Conservation (phyloP, 2,797 vertebrate genomes). For the Lithobates pipiens region DNA sequence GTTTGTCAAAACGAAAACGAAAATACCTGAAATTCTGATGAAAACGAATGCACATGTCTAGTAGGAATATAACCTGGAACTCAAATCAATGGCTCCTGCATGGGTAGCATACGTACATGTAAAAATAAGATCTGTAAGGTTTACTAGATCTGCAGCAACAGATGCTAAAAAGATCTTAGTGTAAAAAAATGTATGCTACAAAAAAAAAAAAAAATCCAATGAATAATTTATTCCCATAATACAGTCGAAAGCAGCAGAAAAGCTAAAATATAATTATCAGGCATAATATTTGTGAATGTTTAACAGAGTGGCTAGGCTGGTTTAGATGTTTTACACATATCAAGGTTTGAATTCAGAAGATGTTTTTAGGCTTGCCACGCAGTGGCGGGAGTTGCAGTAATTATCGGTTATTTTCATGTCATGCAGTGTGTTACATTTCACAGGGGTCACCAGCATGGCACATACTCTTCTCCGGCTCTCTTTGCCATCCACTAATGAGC, state of each 20-base stretch:
- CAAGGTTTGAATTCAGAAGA: too few species aligned
- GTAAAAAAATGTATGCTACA: too few species aligned
- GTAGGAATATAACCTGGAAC: too few species aligned
- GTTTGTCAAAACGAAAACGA: too few species aligned
- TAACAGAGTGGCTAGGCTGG: background rate
- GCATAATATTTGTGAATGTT: background rate
- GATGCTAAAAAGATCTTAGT: too few species aligned
- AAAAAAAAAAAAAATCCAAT: too few species aligned
- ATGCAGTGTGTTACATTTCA: constrained; percentile 7
- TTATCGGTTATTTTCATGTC: constrained; percentile 35
- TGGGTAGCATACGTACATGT: too few species aligned
- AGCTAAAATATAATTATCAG: background rate
- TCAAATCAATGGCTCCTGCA: too few species aligned
- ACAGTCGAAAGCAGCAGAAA: background rate
- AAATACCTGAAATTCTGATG: too few species aligned
- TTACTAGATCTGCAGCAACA: too few species aligned
- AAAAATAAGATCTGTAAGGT: too few species aligned
- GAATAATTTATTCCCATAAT: background rate
- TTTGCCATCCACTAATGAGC: constrained; percentile 32
- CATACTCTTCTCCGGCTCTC: constrained; percentile 14
- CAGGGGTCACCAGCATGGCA: background rate
- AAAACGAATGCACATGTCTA: too few species aligned
- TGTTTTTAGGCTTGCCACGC: background rate
- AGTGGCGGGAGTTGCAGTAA: background rate
- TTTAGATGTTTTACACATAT: background rate